Base-by-base conservation (phyloP, 2,888 invertebrate species). In the Lacanobia oleracea region DNA sequence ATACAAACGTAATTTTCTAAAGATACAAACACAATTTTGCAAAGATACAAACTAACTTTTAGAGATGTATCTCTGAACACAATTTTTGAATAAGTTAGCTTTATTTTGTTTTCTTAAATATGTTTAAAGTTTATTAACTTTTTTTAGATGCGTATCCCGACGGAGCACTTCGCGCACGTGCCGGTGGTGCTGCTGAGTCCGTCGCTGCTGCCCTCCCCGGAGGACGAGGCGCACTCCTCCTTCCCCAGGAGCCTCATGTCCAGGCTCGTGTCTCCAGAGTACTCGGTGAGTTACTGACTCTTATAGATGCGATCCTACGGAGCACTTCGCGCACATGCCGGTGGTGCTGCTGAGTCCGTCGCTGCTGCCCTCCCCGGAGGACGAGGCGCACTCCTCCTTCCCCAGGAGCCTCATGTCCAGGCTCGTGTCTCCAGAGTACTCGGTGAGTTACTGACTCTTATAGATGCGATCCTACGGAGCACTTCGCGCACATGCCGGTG, bases 81-180 rank as follows among this genome's bases (percentile, higher is more conserved):
- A 27, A 27, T 27, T 33, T 33, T 33, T 33, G 4, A 33, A 33
- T 4, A 33, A 5, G 33, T 6, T 33, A 33, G 5, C 33, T 33
- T 33, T 5, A 33, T 33, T 33, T 33, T 33, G 5, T 33, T 33
- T 33, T 33, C 33, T 33, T 48, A n/a, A 37, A n/a, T 16, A 4
- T 33, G 1, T 5, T n/a, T 63, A n/a, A n/a, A n/a, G n/a, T n/a
- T n/a, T n/a, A n/a, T n/a, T 0, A 59, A 12, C 1, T 57, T 37
- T 37, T 84, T 68, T 0, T 94, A 98, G 98, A 99, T 99, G 99
- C 97, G 98, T 86, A 98, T 99, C 90, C 99, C 99, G 37, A 98
- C 98, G 87, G 99, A 99, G 93, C 99, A 99, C 93, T 99, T 99
- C 94, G 98, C 98, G 43, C 98, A 98, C 93, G 98, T 99, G 83